phyloP scores from a whole-genome alignment of 2,888 invertebrate species.

The Drosophila falleni region DNA sequence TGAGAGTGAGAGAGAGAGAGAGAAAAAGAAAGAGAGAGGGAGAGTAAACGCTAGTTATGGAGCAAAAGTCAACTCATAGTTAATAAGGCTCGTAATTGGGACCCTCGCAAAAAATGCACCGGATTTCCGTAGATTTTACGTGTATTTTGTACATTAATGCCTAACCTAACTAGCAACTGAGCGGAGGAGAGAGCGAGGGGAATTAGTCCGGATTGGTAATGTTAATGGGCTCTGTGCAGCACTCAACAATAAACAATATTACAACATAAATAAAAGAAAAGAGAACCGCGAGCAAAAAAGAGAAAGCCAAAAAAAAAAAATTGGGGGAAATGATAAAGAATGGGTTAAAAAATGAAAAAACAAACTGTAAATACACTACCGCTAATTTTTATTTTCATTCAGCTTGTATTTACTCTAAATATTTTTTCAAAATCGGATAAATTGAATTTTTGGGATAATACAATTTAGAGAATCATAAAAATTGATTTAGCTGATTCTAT shows the following conservation, averaged over 20 bases:
- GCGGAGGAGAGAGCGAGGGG: slow-evolving; percentile 13
- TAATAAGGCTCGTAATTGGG: slow-evolving; percentile 53
- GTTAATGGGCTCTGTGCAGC: slow-evolving; percentile 23
- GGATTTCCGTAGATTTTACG: slow-evolving; percentile 72
- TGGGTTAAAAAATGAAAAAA: background rate
- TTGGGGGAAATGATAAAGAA: background rate
- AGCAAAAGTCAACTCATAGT: slow-evolving; percentile 44
- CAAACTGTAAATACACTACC: slow-evolving; percentile 24
- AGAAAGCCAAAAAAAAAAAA: slow-evolving; percentile 1
- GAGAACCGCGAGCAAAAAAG: slow-evolving; percentile 23
- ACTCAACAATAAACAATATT: slow-evolving; percentile 55
- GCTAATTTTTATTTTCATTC: background rate
- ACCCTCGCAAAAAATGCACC: slow-evolving; percentile 59
- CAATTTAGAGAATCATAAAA: too few species aligned
- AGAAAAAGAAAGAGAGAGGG: background rate
- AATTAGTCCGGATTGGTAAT: slow-evolving; percentile 12
- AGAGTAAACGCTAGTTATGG: slow-evolving; percentile 14
- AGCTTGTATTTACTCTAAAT: too few species aligned
- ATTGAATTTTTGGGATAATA: too few species aligned
- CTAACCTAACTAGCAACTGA: slow-evolving; percentile 52
- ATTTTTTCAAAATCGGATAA: too few species aligned
- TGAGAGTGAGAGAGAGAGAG: slow-evolving; percentile 8
- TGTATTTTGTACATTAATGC: slow-evolving; percentile 62
- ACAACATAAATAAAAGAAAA: slow-evolving; percentile 20
- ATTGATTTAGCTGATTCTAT: background rate